These are phyloP conservation scores for Atlantisia rogersi DNA, from an alignment of 2,113 vertebrate genomes.

Conservation along the genomic window DNA sequence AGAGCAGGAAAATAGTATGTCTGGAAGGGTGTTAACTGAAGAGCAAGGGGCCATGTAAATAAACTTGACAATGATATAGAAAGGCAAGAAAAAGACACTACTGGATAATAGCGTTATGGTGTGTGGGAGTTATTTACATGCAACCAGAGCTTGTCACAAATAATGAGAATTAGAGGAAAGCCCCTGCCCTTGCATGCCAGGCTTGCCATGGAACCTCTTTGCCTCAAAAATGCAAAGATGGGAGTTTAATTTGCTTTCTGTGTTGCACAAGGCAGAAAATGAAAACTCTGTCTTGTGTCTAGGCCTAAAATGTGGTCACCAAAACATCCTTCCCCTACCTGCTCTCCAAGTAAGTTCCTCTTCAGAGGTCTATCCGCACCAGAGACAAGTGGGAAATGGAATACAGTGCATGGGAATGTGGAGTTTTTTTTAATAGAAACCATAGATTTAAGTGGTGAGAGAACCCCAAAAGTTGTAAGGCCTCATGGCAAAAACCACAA, in stretches of 20 bases:
- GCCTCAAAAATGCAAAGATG: background rate
- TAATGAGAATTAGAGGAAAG: conserved; percentile 44
- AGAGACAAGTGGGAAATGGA: background rate
- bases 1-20: conserved; percentile 31
- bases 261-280: background rate
- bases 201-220: background rate
- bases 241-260: background rate
- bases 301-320: background rate
- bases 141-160: conserved; percentile 30
- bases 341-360: background rate
- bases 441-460: accelerated
- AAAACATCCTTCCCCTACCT: background rate
- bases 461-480: background rate
- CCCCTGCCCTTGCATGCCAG: background rate
- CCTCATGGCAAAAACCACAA: background rate
- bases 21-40: conserved; percentile 27
- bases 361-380: background rate
- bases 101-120: conserved; percentile 40
- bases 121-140: conserved; percentile 25
- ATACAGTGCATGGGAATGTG: background rate
- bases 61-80: conserved; percentile 43
- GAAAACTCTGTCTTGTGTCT: background rate
- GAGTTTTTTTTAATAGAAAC: background rate
- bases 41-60: conserved; percentile 1
- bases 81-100: conserved; percentile 59